Evolutionary conservation across 2,797 vertebrate genomes (phyloP).

Genomic region (Chaetodon trifasciatus): DNA sequence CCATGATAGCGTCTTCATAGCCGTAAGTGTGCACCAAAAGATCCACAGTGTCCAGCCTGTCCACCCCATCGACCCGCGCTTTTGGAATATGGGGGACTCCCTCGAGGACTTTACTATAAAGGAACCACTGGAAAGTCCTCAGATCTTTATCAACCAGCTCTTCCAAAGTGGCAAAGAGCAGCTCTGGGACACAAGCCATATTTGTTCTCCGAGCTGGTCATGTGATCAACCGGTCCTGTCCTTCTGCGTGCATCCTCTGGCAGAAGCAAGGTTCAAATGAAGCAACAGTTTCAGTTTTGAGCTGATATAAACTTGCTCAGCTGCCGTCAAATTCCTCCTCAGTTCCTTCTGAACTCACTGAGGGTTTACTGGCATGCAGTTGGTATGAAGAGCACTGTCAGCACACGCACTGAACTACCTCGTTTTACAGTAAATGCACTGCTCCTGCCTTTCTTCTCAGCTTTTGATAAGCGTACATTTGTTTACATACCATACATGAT

Average conservation of each 20-base stretch:
- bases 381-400: background rate
- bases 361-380: background rate
- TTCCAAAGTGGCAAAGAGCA: slow-evolving; percentile 36
- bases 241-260: background rate
- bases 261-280: background rate
- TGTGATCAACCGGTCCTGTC: background rate
- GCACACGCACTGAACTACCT: background rate
- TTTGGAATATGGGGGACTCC: slow-evolving; percentile 42
- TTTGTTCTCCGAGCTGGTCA: background rate
- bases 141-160: slow-evolving; percentile 40
- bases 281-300: slow-evolving; percentile 42
- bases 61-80: background rate
- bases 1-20: slow-evolving; percentile 27
- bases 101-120: slow-evolving; percentile 23
- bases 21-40: slow-evolving; percentile 47
- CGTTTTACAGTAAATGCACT: slow-evolving; percentile 6
- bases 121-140: slow-evolving; percentile 47
- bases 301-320: background rate
- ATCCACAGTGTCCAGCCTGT: slow-evolving; percentile 31
- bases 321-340: background rate
- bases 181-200: slow-evolving; percentile 37
- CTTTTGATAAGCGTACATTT: background rate
- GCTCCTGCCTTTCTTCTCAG: background rate
- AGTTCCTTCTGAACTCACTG: background rate
- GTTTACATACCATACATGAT: background rate